Base-by-base conservation (phyloP, 2,797 vertebrate species). In the Hafferia zeledoni region DNA sequence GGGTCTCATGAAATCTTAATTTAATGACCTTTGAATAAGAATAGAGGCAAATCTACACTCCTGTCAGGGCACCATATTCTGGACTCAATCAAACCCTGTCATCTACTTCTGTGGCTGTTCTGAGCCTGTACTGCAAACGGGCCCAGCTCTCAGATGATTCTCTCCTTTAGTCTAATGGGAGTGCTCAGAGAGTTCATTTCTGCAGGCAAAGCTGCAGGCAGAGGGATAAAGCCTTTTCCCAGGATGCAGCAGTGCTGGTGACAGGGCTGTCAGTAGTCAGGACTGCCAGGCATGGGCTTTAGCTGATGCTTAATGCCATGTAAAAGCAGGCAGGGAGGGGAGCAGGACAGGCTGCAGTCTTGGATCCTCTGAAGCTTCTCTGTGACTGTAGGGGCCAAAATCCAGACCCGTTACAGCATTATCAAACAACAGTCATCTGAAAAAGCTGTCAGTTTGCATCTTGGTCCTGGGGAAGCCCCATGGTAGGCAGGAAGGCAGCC, bases 1-100 rank as follows among this genome's bases (percentile, higher is more conserved):
- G 43, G 79, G 86, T 85, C 88, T 97, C 93, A 94, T 94, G 90
- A 96, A 97, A 95, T 80, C 94, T 95, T 96, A 74, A 96, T 95
- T 92, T 88, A 75, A 90, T 87, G 71, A 85, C 71, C 87, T 83
- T 75, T 94, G 53, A 91, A 86, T 94, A 92, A 89, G 89, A 96
- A 96, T 37, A 95, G 91, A 87, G 86, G 64, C 87, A 78, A 91
- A 78, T 78, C 28, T 59, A 41, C 10, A 5, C 41, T 53, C 30
- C 70, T 81, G 71, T 57, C 31, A 68, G 72, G 77, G 19, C 3
- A 61, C 43, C 53, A 11, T 77, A 60, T 77, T 86, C 91, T 49
- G 47, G 75, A 60, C 46, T 81, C 52, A 27, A 15, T 92, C 75
- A 89, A 65, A 69, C 47, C 33, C 78, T 46, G 39, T 71, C 50